Percentiles rank a stretch among this genome's conserved stretches.
Conservation (phyloP, 92 coral and sea anemone genomes). For the Pocillopora meandrina region DNA sequence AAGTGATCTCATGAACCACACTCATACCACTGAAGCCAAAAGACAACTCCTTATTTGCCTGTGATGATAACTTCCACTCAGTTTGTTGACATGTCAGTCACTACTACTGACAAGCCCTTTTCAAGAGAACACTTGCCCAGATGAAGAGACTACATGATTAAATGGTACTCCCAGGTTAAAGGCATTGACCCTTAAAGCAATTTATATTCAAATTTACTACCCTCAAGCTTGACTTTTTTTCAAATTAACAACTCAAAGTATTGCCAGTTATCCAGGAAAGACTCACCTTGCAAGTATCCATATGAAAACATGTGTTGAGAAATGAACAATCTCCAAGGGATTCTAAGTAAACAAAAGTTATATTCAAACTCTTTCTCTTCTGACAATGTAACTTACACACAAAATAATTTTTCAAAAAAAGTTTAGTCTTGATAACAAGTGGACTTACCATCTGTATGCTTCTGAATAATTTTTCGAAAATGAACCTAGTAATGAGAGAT, state of each 20-base stretch:
- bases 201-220: too few relatives aligned
- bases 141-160: too few relatives aligned
- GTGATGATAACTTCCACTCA: too few relatives aligned
- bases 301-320: conserved; percentile 97
- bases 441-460: conserved; percentile 95
- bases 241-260: not conserved
- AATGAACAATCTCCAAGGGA: conserved; percentile 99
- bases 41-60: too few relatives aligned
- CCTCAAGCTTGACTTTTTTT: not conserved
- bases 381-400: not conserved
- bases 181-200: too few relatives aligned
- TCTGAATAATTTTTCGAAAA: conserved; percentile 94
- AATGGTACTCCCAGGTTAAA: too few relatives aligned
- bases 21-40: too few relatives aligned
- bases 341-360: conserved; percentile 51
- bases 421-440: not conserved
- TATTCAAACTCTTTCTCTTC: not conserved
- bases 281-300: conserved; percentile 99
- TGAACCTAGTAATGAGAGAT: conserved; percentile 70
- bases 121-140: too few relatives aligned
- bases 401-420: not conserved
- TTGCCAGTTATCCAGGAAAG: not conserved
- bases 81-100: too few relatives aligned
- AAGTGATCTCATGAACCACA: too few relatives aligned
- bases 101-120: too few relatives aligned